Base-by-base conservation (phyloP, 2,797 vertebrate species). In the Kryptolebias ocellatus region DNA sequence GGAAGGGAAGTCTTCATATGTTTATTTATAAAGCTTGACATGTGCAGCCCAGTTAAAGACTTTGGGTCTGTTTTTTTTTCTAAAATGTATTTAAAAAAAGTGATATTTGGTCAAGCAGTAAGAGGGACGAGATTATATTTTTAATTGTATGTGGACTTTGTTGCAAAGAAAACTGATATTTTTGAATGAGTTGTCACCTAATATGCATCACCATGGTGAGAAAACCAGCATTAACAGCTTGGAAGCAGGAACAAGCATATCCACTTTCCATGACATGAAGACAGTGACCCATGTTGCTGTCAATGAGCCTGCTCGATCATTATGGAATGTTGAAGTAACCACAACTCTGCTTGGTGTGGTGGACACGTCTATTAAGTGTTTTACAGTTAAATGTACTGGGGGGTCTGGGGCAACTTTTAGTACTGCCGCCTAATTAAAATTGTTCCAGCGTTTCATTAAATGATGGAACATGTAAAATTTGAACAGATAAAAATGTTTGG, bases 81-180 rank as follows among this genome's bases (percentile, higher is more conserved):
- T 51, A 24, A 84, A 68, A 53, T 85, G 76, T 81, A 24, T 24
- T 24, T 24, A 24, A 67, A 24, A 17, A 56, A 56, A 34, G 73
- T 83, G 77, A 61, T 74, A 73, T 71, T 58, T 56, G 63, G 70
- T 78, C 67, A 70, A 46, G 50, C 54, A 60, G 69, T 50, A 60
- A 61, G 53, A 80, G 52, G 84, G 34, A 87, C 61, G 24, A 71
- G 74, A 87, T 85, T 89, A 67, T 89, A 88, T 90, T 92, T 90
- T 89, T 74, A 90, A 88, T 74, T 74, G 71, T 90, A 49, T 37
- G 68, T 89, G 84, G 78, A 89, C 77, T 76, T 76, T 83, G 57
- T 72, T n/a, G 53, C 75, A 67, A 61, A 78, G 67, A 69, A 68
- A 71, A 64, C 58, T 12, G 55, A 76, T 39, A 70, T 70, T 55